Evolutionary conservation across 2,797 vertebrate genomes (phyloP).

Genomic region (Artibeus jamaicensis): DNA sequence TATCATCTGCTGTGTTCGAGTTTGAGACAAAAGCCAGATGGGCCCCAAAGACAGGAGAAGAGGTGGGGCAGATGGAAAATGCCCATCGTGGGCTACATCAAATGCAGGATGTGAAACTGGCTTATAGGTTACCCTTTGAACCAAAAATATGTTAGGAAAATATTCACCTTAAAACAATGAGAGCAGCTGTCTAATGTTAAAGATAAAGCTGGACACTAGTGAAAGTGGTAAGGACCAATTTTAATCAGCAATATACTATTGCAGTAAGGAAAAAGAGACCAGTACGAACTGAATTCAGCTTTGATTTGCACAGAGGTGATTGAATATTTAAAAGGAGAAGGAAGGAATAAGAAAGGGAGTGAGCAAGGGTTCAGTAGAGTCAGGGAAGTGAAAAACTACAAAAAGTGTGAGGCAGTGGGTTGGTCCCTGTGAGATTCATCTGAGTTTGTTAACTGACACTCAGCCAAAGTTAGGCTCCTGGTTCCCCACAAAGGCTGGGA

Average conservation of each 20-base stretch:
- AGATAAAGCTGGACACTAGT: neutral
- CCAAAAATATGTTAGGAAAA: neutral
- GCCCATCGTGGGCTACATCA: conserved; percentile 67
- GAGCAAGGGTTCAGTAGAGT: neutral
- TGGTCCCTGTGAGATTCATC: neutral
- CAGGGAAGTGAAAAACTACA: neutral
- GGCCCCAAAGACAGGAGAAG: conserved; percentile 65
- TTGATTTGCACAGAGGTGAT: neutral
- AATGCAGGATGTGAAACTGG: conserved; percentile 35
- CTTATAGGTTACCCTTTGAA: conserved; percentile 40
- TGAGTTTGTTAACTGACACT: neutral
- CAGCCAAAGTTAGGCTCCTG: neutral
- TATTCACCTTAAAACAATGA: neutral
- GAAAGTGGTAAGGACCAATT: neutral
- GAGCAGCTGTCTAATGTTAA: neutral
- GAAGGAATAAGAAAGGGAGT: neutral
- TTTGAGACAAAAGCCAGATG: conserved; percentile 78
- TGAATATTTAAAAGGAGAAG: neutral
- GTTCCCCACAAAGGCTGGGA: neutral
- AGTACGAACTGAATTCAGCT: neutral
- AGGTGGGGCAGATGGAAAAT: conserved; percentile 63
- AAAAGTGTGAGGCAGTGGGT: neutral
- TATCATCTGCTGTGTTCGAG: conserved; percentile 74
- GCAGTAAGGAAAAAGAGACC: neutral
- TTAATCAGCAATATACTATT: neutral